Percentiles rank a stretch among this genome's conserved stretches.
Conservation (phyloP, 2,888 invertebrate species). For the Chrysina gloriosa region DNA sequence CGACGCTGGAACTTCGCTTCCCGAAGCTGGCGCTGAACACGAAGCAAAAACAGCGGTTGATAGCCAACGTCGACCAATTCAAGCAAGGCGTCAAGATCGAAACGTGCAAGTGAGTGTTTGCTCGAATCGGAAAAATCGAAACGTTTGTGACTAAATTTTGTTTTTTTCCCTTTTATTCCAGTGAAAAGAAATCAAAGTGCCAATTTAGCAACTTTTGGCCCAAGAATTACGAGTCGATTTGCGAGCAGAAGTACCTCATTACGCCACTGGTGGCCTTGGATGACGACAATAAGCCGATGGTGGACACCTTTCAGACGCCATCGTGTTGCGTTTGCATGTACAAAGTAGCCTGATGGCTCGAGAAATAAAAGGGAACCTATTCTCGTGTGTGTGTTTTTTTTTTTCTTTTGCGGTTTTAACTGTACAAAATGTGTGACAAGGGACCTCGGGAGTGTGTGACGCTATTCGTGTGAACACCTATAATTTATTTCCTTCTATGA, state of each 20-base stretch:
- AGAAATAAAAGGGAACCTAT: too few relatives aligned
- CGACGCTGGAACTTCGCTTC: background rate
- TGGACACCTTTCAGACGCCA: constrained; percentile 70
- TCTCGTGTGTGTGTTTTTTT: too few relatives aligned
- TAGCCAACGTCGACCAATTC: constrained; percentile 41
- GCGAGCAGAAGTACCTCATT: constrained; percentile 68
- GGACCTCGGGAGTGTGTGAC: too few relatives aligned
- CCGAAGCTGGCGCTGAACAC: constrained; percentile 41
- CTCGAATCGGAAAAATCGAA: too few relatives aligned
- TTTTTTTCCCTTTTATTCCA: constrained; percentile 28
- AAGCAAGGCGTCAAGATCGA: constrained; percentile 43
- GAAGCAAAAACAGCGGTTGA: constrained; percentile 21
- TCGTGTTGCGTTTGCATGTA: constrained; percentile 75
- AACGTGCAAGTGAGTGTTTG: constrained; percentile 39
- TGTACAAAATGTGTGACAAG: too few relatives aligned
- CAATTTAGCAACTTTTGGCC: constrained; percentile 46
- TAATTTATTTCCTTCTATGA: too few relatives aligned
- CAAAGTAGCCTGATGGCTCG: constrained; percentile 12
- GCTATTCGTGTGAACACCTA: too few relatives aligned
- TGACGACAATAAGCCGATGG: constrained; percentile 58
- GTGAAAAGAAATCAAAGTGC: constrained; percentile 1
- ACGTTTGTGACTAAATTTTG: too few relatives aligned
- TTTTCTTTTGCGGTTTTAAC: too few relatives aligned
- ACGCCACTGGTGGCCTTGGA: constrained; percentile 67
- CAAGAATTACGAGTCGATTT: constrained; percentile 62